Base-by-base conservation (phyloP, 2,888 invertebrate genomes). In the Drosophila demipolita region DNA sequence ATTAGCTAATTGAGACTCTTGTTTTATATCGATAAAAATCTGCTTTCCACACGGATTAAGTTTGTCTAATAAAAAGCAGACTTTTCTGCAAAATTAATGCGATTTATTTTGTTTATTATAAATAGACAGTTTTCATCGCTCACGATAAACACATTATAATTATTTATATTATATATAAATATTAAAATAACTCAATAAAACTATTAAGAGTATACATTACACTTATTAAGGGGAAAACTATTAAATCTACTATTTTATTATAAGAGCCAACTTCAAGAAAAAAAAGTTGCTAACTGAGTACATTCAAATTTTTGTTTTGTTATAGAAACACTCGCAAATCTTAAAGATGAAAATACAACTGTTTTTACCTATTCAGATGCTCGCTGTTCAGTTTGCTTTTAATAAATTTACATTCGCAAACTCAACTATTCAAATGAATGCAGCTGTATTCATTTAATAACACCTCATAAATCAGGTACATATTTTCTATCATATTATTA, bases 1-100 rank as follows among this genome's bases (percentile, higher is more conserved):
- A 42, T 54, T 36, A 5, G 64, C 68, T 68, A 76, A 76, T 74
- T 68, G 59, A 75, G 54, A 65, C 50, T 48, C 23, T 36, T 62
- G 35, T 70, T 55, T 45, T 58, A 52, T 48, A 42, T 48, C 29
- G 15, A 23, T 1, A 35, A 26, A 26, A 57, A 32, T 12, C 35
- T 29, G 40, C n/a, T 71, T 58, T 62, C 58, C 60, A 6, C 8
- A 6, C 20, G 17, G 50, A 66, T 58, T 58, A 9, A 61, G 29
- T 57, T 38, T 11, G 23, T 6, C 40, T n/a, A 26, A 42, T 49
- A 33, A 20, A 59, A 48, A 9, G 11, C 26, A 36, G n/a, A 52
- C 33, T 15, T 20, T 57, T 57, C 15, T 17, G 48, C 26, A 33
- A 59, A 59, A 29, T 49, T 40, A 26, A 29, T 59, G 6, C 15